A percentile compares a stretch with the other conserved stretches of the same genome.
These are phyloP conservation scores for Palloptera scutellata DNA, from an alignment of 2,888 invertebrate species.

Conservation along the genomic window DNA sequence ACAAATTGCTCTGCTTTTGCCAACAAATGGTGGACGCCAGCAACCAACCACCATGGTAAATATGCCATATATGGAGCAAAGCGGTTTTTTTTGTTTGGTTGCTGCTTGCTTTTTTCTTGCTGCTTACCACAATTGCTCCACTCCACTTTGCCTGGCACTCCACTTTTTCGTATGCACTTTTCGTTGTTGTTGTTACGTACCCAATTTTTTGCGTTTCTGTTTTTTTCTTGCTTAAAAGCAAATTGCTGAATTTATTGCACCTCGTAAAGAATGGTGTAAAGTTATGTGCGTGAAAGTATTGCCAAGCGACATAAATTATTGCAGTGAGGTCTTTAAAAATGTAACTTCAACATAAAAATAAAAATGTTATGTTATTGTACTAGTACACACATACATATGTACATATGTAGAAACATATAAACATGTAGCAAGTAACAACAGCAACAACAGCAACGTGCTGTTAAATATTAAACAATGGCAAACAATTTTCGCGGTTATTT, in stretches of 20 bases:
- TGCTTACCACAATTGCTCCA: no score
- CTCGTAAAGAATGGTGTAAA: constrained; percentile 57
- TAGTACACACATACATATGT: no score
- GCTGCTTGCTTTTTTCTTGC: no score
- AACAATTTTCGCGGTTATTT: not conserved
- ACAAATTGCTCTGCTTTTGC: constrained; percentile 33
- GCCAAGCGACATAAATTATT: constrained; percentile 26
- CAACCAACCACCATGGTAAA: no score
- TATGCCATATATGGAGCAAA: no score
- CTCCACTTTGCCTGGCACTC: no score
- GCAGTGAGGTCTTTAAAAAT: not conserved
- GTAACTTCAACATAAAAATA: not conserved
- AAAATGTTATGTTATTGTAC: not conserved
- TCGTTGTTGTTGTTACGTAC: constrained; percentile 9
- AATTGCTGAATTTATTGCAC: constrained; percentile 60
- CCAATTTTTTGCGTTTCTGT: no score
- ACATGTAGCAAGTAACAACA: not conserved
- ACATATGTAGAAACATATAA: no score
- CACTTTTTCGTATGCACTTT: not conserved
- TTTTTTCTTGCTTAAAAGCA: constrained; percentile 47
- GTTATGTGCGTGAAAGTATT: constrained; percentile 45
- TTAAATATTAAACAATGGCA: constrained; percentile 1
- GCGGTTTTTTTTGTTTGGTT: no score
- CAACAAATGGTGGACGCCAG: not conserved
- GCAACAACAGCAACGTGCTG: not conserved